Conservation (phyloP, 2,797 vertebrate species). For the Bothrops alternatus region DNA sequence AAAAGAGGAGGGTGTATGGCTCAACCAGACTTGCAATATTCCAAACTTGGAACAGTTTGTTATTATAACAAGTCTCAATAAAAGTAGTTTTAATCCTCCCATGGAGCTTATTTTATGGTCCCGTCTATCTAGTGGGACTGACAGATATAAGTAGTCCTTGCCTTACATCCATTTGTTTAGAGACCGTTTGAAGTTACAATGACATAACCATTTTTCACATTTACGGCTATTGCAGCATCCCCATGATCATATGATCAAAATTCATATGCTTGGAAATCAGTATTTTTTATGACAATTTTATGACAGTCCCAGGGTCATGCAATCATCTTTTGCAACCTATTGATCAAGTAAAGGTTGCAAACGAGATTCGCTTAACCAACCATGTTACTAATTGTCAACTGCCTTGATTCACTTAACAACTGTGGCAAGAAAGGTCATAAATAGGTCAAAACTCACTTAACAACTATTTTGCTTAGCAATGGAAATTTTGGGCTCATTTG, state of each 20-base stretch:
- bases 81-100: background rate
- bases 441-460: background rate
- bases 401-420: background rate
- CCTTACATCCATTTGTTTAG: background rate
- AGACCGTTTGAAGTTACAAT: background rate
- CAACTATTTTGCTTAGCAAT: background rate
- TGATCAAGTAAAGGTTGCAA: background rate
- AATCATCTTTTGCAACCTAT: background rate
- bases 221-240: background rate
- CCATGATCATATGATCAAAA: background rate
- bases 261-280: background rate
- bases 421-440: background rate
- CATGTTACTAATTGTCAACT: background rate
- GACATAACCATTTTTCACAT: background rate
- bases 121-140: background rate
- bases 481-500: background rate
- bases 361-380: background rate
- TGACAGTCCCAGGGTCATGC: background rate
- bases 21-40: background rate
- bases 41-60: background rate
- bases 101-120: background rate
- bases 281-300: background rate
- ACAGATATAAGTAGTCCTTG: background rate
- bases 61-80: background rate
- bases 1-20: background rate